Evolutionary conservation across 2,113 vertebrate genomes (phyloP).

Genomic region (Motacilla alba): DNA sequence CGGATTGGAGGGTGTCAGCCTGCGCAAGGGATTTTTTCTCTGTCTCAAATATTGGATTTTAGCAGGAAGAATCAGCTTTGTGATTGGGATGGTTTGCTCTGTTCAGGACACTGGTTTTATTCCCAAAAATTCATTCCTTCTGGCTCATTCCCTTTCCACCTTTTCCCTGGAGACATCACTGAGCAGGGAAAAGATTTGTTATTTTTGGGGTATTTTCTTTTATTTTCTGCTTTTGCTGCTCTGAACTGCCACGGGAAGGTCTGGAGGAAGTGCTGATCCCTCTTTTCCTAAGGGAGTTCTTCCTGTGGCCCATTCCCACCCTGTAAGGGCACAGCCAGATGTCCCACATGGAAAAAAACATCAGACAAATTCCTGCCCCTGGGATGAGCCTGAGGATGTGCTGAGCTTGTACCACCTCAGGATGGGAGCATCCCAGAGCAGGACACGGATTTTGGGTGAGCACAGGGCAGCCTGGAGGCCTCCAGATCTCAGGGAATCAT

Average conservation of each 20-base stretch:
- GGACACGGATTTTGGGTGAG: rapidly evolving
- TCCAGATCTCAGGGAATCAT: neutral
- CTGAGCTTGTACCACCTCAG: rapidly evolving
- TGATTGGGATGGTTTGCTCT: neutral
- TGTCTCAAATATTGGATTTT: neutral
- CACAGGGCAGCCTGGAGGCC: neutral
- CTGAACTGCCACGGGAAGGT: neutral
- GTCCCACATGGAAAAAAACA: rapidly evolving
- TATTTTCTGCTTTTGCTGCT: neutral
- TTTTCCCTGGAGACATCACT: neutral
- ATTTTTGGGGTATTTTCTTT: neutral
- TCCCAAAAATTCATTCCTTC: neutral
- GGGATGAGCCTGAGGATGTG: neutral
- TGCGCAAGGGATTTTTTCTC: neutral
- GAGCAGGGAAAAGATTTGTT: neutral
- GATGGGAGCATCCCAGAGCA: rapidly evolving
- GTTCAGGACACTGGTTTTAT: neutral
- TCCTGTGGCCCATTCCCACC: neutral
- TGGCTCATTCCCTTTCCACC: neutral
- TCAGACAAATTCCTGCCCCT: neutral
- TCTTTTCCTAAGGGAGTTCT: neutral
- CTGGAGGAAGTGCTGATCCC: neutral
- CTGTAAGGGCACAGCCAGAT: rapidly evolving
- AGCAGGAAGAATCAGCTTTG: neutral
- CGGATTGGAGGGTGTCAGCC: neutral